phyloP scores from a whole-genome alignment of 2,888 invertebrate species.

The Drosophila nigricruria region DNA sequence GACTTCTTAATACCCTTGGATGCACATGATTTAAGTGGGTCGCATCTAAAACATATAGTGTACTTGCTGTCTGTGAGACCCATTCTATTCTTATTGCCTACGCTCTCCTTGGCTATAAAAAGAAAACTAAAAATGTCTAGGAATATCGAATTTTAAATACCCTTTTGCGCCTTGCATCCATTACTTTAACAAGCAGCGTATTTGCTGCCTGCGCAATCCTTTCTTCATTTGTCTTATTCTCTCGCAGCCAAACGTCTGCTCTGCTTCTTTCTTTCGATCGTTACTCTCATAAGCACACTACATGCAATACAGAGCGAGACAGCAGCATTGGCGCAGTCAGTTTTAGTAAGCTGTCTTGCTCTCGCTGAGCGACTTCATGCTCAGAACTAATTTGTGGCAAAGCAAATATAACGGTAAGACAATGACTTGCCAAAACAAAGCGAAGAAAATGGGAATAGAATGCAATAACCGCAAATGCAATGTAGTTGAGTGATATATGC shows the following conservation, averaged over 20 bases:
- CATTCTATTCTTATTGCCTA: background rate
- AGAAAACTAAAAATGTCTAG: background rate
- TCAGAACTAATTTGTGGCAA: background rate
- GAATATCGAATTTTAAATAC: background rate
- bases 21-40: background rate
- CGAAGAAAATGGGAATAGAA: background rate
- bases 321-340: background rate
- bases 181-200: background rate
- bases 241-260: background rate
- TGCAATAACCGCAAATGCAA: constrained; percentile 6
- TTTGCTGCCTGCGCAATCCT: background rate
- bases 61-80: background rate
- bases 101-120: background rate
- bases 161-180: background rate
- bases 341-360: background rate
- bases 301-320: background rate
- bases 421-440: constrained; percentile 1
- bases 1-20: constrained; percentile 14
- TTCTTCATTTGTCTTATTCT: background rate
- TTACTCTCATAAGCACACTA: background rate
- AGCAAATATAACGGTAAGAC: constrained; percentile 3
- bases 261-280: background rate
- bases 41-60: background rate
- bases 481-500: background rate
- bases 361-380: background rate